These are phyloP conservation scores for Hydropsyche tenuis DNA, from an alignment of 1,140 invertebrate species.

Conservation along the genomic window DNA sequence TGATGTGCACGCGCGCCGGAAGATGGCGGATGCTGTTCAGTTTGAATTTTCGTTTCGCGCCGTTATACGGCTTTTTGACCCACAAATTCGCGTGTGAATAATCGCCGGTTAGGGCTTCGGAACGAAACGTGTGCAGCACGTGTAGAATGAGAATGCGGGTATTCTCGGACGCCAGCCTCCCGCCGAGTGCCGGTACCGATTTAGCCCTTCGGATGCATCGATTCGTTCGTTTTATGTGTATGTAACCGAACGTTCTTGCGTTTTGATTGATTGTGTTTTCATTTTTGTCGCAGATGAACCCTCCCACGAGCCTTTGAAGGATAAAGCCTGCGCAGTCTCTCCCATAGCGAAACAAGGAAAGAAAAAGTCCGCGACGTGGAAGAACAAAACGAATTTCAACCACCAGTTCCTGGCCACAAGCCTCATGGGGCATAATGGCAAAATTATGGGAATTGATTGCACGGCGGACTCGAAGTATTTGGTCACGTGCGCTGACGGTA, in stretches of 20 bases:
- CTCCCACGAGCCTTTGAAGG: conserved; percentile 24
- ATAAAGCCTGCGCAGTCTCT: conserved; percentile 12
- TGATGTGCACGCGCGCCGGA: background rate
- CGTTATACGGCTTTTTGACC: conserved; percentile 48
- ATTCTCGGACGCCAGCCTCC: too few species aligned
- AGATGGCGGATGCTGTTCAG: too few species aligned
- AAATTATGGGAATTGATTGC: conserved; percentile 77
- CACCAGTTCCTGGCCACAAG: conserved; percentile 79
- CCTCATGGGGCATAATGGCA: conserved; percentile 80
- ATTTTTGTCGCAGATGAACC: conserved; percentile 43
- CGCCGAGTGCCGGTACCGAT: too few species aligned
- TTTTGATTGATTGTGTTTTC: too few species aligned
- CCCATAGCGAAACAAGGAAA: background rate
- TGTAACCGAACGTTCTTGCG: too few species aligned
- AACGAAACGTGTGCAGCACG: too few species aligned
- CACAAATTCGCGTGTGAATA: conserved; percentile 32
- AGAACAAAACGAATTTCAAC: conserved; percentile 55
- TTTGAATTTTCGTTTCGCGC: conserved; percentile 12
- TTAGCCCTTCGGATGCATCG: too few species aligned
- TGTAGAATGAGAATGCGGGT: too few species aligned
- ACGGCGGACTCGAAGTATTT: conserved; percentile 85
- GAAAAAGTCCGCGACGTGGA: conserved; percentile 37
- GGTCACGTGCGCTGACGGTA: conserved; percentile 83
- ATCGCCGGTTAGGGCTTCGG: too few species aligned
- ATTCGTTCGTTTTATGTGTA: too few species aligned